Conservation (phyloP, 2,113 vertebrate genomes). For the Tiliqua scincoides region DNA sequence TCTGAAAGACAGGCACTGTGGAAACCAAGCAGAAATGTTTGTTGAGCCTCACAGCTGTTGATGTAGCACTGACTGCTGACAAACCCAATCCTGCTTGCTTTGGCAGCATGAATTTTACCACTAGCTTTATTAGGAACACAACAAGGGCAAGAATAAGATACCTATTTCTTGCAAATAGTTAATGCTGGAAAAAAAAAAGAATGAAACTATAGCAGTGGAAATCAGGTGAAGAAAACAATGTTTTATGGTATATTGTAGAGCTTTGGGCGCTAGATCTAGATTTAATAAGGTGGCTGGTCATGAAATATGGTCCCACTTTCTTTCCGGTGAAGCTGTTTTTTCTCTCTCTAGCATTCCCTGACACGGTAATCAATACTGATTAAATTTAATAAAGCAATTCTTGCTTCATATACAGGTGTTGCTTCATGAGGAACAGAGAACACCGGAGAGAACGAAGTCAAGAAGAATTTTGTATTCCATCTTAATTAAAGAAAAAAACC, state of each 20-base stretch:
- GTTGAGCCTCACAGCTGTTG: not conserved
- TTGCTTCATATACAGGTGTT: not conserved
- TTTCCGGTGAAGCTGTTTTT: not conserved
- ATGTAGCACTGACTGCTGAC: not conserved
- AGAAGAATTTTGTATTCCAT: not conserved
- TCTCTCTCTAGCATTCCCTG: not conserved
- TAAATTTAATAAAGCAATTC: not conserved
- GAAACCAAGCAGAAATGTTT: slow-evolving; percentile 12
- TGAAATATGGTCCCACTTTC: not conserved
- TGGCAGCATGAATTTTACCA: not conserved
- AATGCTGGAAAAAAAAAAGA: no score
- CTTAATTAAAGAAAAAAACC: not conserved
- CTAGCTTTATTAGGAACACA: not conserved
- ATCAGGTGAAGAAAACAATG: not conserved
- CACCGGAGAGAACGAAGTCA: not conserved
- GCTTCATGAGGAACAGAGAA: not conserved
- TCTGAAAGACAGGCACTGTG: slow-evolving; percentile 4
- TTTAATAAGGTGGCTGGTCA: not conserved
- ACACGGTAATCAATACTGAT: not conserved
- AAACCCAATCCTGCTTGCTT: not conserved
- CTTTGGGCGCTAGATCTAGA: not conserved
- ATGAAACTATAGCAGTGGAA: not conserved
- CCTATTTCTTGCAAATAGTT: not conserved
- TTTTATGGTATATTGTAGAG: not conserved
- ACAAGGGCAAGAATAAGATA: not conserved